Percentiles rank a stretch among this genome's conserved stretches.
Evolutionary conservation across 2,888 invertebrate genomes (phyloP).

Genomic region (Dicroscelio sp.): DNA sequence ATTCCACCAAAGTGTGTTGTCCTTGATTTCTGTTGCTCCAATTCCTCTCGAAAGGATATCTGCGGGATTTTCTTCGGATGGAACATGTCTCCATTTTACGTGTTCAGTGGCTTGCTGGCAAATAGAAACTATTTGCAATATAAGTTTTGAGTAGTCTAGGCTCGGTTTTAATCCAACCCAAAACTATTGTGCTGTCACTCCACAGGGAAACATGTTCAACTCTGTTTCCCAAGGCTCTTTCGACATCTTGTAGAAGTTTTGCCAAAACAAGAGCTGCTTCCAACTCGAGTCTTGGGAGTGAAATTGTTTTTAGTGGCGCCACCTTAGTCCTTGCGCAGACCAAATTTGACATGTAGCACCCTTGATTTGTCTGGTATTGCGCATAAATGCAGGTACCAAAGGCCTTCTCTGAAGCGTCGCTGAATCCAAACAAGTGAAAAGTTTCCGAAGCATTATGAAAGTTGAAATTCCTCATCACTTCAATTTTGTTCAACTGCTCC

Average conservation of each 20-base stretch:
- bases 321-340: background rate
- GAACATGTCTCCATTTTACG: background rate
- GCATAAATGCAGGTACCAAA: conserved; percentile 9
- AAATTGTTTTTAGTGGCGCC: background rate
- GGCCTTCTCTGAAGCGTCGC: background rate
- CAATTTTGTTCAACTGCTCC: background rate
- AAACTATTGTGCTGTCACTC: background rate
- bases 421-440: background rate
- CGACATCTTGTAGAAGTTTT: background rate
- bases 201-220: background rate
- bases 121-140: background rate
- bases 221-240: background rate
- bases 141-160: background rate
- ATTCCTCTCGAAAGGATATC: background rate
- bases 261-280: background rate
- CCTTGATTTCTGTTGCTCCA: background rate
- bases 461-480: background rate
- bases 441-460: background rate
- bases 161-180: background rate
- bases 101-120: background rate
- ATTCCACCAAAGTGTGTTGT: background rate
- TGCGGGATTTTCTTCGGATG: background rate
- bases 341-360: background rate
- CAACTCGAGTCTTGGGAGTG: background rate
- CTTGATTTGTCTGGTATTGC: too few relatives aligned